Percentiles rank a stretch among this genome's conserved stretches.
phyloP scores from a whole-genome alignment of 2,113 vertebrate species.

The Astatotilapia flaviijosephi region DNA sequence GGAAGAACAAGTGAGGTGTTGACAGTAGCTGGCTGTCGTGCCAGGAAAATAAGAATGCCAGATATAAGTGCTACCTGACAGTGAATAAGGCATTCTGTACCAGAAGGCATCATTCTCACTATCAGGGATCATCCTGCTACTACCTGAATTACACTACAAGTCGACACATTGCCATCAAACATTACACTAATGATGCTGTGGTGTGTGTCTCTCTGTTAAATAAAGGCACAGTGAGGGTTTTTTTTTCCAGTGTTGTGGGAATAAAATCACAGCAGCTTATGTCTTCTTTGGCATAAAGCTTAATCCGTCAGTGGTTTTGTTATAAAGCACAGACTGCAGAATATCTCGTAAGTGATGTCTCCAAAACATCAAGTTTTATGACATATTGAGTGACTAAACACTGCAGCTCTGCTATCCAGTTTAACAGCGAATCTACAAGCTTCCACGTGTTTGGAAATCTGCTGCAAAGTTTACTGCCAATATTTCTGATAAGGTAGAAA shows the following conservation, averaged over 20 bases:
- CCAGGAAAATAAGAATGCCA: constrained; percentile 1
- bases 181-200: background rate
- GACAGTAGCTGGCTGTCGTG: constrained; percentile 20
- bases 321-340: background rate
- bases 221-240: background rate
- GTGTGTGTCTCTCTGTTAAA: background rate
- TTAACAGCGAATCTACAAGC: background rate
- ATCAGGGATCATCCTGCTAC: background rate
- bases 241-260: fast-evolving
- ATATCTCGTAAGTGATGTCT: background rate
- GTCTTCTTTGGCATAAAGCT: background rate
- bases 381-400: background rate
- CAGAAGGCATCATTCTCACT: background rate
- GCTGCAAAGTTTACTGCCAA: background rate
- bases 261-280: background rate
- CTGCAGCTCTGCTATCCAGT: background rate
- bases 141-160: background rate
- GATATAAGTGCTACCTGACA: background rate
- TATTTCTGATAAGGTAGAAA: background rate
- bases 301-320: background rate
- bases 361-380: background rate
- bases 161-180: background rate
- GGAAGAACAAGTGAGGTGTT: constrained; percentile 7
- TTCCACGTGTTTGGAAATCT: background rate
- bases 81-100: background rate